Percentiles rank a stretch among this genome's conserved stretches.
phyloP scores from a whole-genome alignment of 2,888 invertebrate genomes.

The Agrochola macilenta region DNA sequence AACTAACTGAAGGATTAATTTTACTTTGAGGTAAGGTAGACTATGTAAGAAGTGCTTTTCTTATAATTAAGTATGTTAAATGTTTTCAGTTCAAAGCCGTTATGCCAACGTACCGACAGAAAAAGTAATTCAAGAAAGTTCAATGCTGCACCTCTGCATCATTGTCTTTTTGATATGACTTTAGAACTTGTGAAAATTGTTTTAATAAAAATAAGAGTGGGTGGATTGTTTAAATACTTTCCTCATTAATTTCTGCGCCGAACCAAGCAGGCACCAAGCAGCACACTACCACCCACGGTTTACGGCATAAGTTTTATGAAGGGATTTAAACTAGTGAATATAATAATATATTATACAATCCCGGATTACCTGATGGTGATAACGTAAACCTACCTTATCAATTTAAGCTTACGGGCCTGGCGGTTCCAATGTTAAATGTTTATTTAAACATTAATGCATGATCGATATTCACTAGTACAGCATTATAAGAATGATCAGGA shows the following conservation, averaged over 20 bases:
- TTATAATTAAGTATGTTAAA: background rate
- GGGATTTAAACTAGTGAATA: conserved; percentile 40
- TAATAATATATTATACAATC: conserved; percentile 47
- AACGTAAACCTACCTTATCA: conserved; percentile 57
- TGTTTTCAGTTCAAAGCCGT: background rate
- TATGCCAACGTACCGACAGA: conserved; percentile 6
- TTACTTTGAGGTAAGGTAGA: conserved; percentile 38
- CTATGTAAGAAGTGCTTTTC: conserved; percentile 18
- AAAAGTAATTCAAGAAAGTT: background rate
- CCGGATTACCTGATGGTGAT: conserved; percentile 55
- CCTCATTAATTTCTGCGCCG: background rate
- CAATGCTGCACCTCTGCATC: background rate
- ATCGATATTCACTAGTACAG: conserved; percentile 30
- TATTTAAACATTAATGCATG: conserved; percentile 36
- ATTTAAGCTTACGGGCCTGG: conserved; percentile 44
- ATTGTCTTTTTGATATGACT: background rate
- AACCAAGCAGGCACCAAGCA: background rate
- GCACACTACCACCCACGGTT: conserved; percentile 20
- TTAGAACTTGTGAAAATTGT: background rate
- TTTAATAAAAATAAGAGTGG: background rate
- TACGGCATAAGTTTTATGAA: conserved; percentile 46
- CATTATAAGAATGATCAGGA: background rate
- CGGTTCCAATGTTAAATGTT: conserved; percentile 35
- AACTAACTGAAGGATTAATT: conserved; percentile 12
- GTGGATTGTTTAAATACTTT: background rate